Conservation (phyloP, 2,797 vertebrate species). For the Galagoides demidoff region DNA sequence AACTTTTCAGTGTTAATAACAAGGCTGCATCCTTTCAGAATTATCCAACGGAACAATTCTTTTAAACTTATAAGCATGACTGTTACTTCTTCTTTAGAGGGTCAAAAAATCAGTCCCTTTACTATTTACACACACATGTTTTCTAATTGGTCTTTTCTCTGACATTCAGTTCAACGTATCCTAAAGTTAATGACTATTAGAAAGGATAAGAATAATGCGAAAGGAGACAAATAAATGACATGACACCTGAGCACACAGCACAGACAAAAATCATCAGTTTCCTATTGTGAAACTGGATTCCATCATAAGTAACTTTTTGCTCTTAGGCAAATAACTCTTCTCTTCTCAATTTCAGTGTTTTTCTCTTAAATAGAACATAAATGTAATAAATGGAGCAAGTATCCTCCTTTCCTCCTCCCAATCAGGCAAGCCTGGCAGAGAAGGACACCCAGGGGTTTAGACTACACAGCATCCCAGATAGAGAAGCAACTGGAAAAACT, state of each 20-base stretch:
- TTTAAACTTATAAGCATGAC: conserved; percentile 55
- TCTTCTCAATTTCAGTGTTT: not conserved
- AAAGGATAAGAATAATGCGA: not conserved
- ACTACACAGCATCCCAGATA: not conserved
- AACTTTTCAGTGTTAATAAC: conserved; percentile 83
- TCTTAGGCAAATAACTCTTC: conserved; percentile 40
- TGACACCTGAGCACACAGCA: not conserved
- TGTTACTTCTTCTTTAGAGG: conserved; percentile 6
- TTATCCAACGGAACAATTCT: conserved; percentile 53
- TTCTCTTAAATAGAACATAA: not conserved
- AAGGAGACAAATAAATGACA: not conserved
- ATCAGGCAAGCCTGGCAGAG: not conserved
- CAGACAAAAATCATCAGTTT: conserved; percentile 30
- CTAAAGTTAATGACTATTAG: conserved; percentile 7
- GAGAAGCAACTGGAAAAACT: not conserved
- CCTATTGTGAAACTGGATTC: not conserved
- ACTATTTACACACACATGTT: conserved; percentile 19
- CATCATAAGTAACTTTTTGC: conserved; percentile 18
- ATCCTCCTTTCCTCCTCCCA: not conserved
- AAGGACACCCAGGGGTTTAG: not conserved
- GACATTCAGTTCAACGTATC: conserved; percentile 27
- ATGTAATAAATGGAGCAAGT: not conserved
- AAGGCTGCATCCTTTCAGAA: conserved; percentile 63
- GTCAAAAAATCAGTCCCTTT: conserved; percentile 52
- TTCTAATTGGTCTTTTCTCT: conserved; percentile 36